Conservation (phyloP, 2,113 vertebrate species). For the Tursiops truncatus region DNA sequence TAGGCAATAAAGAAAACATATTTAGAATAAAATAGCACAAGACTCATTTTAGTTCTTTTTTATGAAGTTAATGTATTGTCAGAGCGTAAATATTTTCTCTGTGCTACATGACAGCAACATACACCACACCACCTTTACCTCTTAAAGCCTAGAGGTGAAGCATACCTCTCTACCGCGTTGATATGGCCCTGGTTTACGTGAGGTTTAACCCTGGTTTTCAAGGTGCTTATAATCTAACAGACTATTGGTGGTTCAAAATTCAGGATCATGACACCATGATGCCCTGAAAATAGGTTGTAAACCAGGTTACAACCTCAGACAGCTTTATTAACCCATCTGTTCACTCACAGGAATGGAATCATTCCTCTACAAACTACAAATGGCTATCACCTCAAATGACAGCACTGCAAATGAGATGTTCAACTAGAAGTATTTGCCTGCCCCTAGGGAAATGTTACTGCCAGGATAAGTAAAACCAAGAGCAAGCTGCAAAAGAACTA, state of each 20-base stretch:
- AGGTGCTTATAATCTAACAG: slow-evolving; percentile 1
- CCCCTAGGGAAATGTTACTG: slow-evolving; percentile 39
- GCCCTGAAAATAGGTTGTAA: slow-evolving; percentile 16
- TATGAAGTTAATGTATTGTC: background rate
- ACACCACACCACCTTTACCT: background rate
- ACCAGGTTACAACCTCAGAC: slow-evolving; percentile 38
- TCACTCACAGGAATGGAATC: slow-evolving; percentile 65
- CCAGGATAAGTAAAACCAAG: slow-evolving; percentile 29
- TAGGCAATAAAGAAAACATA: background rate
- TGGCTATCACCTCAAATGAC: slow-evolving; percentile 61
- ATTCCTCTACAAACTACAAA: slow-evolving; percentile 55
- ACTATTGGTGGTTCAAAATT: background rate
- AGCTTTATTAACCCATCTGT: slow-evolving; percentile 69
- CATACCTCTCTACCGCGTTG: background rate
- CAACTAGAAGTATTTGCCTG: slow-evolving; percentile 53
- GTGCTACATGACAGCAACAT: background rate
- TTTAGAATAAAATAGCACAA: slow-evolving; percentile 33
- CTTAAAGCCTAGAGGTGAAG: background rate
- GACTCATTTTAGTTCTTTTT: background rate
- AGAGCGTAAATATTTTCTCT: background rate
- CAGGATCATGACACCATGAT: background rate
- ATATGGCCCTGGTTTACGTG: background rate
- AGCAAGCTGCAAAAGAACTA: slow-evolving; percentile 33
- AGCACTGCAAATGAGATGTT: slow-evolving; percentile 59
- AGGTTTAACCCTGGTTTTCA: slow-evolving; percentile 39